Percentiles rank a stretch among this genome's conserved stretches.
These are phyloP conservation scores for Pluvialis apricaria DNA, from an alignment of 2,113 vertebrate genomes.

Conservation along the genomic window DNA sequence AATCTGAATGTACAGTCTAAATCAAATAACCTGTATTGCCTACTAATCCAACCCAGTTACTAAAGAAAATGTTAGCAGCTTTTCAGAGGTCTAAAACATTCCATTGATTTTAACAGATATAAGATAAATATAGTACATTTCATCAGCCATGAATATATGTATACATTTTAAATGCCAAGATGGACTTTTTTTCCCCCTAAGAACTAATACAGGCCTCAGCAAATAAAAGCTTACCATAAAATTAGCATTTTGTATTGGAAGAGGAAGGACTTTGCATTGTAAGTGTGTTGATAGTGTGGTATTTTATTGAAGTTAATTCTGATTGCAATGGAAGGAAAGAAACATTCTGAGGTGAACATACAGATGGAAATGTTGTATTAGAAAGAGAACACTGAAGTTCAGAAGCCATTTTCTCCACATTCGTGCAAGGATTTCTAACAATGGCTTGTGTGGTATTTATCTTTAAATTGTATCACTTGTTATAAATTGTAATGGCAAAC, in stretches of 20 bases:
- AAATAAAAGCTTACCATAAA: background rate
- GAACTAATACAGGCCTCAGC: background rate
- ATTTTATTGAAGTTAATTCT: background rate
- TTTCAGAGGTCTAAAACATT: background rate
- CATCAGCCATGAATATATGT: background rate
- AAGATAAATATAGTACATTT: background rate
- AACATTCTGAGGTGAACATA: background rate
- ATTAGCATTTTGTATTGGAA: background rate
- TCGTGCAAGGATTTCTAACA: background rate
- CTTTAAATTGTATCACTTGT: background rate
- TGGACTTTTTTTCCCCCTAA: background rate
- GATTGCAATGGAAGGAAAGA: background rate
- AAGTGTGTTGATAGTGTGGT: background rate
- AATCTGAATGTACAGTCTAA: background rate
- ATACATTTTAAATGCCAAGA: background rate
- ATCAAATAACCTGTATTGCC: background rate
- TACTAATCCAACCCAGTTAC: background rate
- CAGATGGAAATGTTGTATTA: background rate
- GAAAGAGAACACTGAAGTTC: background rate
- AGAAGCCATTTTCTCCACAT: background rate
- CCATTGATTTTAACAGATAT: background rate
- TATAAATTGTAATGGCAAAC: background rate
- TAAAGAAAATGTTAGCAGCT: background rate
- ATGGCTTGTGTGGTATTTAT: background rate
- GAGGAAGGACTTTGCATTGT: background rate